Percentiles rank a stretch among this genome's conserved stretches.
Conservation (phyloP, 2,888 invertebrate genomes). For the Lacanobia wlatinum region DNA sequence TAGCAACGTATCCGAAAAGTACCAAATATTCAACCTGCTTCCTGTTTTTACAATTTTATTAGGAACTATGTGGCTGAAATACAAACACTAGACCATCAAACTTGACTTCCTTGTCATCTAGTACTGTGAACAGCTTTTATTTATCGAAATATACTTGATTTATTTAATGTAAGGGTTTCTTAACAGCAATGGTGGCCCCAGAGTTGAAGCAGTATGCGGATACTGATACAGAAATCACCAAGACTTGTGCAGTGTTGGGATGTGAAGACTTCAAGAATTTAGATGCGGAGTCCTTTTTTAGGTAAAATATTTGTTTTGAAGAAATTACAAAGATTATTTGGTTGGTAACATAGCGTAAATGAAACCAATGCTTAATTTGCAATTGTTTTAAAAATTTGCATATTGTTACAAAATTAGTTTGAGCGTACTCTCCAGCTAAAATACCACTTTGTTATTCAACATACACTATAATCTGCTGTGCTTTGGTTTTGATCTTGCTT, state of each 20-base stretch:
- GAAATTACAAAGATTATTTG: neutral
- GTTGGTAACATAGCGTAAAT: too few relatives aligned
- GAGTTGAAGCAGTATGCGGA: conserved; percentile 85
- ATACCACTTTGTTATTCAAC: neutral
- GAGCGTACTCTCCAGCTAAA: neutral
- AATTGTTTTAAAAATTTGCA: neutral
- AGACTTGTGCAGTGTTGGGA: conserved; percentile 86
- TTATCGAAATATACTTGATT: neutral
- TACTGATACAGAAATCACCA: conserved; percentile 82
- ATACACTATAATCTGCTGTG: neutral
- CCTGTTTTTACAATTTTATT: neutral
- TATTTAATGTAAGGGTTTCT: conserved; percentile 17
- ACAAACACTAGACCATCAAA: neutral
- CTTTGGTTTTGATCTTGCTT: neutral
- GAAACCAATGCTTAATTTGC: neutral
- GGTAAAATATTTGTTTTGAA: conserved; percentile 69
- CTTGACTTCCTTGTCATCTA: neutral
- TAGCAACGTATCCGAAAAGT: neutral
- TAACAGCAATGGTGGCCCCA: conserved; percentile 87
- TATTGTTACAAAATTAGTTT: neutral
- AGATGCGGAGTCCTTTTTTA: conserved; percentile 83
- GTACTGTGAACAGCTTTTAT: neutral
- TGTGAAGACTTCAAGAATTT: conserved; percentile 87
- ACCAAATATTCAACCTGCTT: neutral
- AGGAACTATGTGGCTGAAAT: neutral